Conservation (phyloP, 2,888 invertebrate species). For the Physocephala rufipes region DNA sequence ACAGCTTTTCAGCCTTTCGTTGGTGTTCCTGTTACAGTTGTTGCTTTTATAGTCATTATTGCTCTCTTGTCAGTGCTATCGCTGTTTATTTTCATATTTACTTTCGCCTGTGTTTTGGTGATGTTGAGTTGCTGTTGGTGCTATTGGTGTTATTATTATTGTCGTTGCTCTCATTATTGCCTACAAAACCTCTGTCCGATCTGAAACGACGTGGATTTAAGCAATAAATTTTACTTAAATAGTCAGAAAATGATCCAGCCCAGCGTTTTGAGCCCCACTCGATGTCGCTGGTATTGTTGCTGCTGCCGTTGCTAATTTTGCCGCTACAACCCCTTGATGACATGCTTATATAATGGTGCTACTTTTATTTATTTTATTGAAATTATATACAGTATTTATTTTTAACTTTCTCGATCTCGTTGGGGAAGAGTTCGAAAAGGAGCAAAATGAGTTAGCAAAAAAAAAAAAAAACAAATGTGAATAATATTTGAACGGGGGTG, state of each 20-base stretch:
- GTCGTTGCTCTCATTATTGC: conserved; percentile 43
- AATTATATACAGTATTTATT: conserved; percentile 18
- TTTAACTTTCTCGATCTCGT: background rate
- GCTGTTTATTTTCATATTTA: too few relatives aligned
- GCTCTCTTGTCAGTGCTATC: conserved; percentile 55
- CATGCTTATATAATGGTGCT: background rate
- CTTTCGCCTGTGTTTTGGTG: too few relatives aligned
- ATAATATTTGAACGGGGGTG: too few relatives aligned
- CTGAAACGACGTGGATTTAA: conserved; percentile 17
- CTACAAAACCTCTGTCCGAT: background rate
- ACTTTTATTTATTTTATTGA: conserved; percentile 14
- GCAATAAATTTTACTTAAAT: conserved; percentile 11
- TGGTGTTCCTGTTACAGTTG: conserved; percentile 11
- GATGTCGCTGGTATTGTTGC: background rate
- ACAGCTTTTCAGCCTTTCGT: background rate
- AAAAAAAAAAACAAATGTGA: background rate
- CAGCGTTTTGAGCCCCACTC: too few relatives aligned
- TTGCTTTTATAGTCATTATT: conserved; percentile 29
- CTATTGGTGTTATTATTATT: conserved; percentile 33
- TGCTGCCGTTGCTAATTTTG: background rate
- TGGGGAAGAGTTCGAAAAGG: background rate
- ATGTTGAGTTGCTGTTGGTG: conserved; percentile 22
- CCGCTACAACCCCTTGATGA: too few relatives aligned
- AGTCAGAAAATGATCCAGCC: background rate
- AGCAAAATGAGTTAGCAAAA: background rate